Evolutionary conservation across 2,888 invertebrate species (phyloP), one percentile per base, ranked within the genome.

Genomic region (Seira musarum): DNA sequence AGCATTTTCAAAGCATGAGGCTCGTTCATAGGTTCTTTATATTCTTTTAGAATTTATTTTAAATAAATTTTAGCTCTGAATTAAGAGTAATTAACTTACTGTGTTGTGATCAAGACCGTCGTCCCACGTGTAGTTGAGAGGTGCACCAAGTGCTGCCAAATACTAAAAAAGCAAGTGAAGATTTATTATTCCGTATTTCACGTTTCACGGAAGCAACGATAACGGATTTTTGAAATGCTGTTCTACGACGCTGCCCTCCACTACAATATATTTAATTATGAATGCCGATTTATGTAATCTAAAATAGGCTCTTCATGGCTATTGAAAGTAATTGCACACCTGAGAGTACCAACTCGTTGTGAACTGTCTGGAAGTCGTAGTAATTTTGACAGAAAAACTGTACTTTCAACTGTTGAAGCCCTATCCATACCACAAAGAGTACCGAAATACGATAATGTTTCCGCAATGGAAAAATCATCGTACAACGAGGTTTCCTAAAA

Each of bases 371-470:
- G 97, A 88, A 97, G 90, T 89, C 96, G 95, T 61, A 97, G 91
- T 89, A 97, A 96, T 88, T 96, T 94, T 22, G 97, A 90, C 19
- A 97, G 91, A 89, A 97, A 97, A 87, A 94, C 92, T 83, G 95
- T 92, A 86, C 96, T 91, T 85, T 94, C 94, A 68, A 91, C 90
- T 85, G 97, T 96, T 90, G 95, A 94, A 24, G 91, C 89, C 60
- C 94, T 93, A 88, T 92, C 91, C 96, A 97, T 96, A 85, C 96
- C 95, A 89, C 96, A 96, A 88, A 97, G 95, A 93, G 96, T 95
- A 53, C 97, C 97, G 89, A 97, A 97, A 89, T 96, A 97, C 93
- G 94, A 94, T 94, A 97, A 94, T 0, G 97, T 97, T 89, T 97
- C 97, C 85, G 93, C 93, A 87, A 97, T 97, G 49, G 96, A 94